Percentiles rank a stretch among this genome's conserved stretches.
Evolutionary conservation across 2,113 vertebrate species (phyloP).

Genomic region (Smithornis capensis): DNA sequence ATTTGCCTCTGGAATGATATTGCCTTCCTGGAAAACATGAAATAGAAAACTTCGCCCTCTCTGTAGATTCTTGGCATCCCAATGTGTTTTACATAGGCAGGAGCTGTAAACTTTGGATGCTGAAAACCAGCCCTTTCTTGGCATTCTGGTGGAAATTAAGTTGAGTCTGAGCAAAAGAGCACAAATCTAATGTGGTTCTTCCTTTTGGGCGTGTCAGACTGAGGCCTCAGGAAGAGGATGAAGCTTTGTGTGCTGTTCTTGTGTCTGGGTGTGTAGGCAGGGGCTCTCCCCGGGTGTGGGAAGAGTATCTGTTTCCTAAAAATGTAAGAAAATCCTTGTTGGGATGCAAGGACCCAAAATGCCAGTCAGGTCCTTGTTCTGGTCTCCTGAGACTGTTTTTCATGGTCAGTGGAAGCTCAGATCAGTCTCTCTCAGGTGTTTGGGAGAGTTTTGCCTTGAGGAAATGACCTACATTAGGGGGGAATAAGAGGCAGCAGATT

Average conservation of each 20-base stretch:
- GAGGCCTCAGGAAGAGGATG: conserved; percentile 5
- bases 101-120: not conserved
- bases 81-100: not conserved
- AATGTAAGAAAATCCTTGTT: not conserved
- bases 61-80: not conserved
- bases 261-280: not conserved
- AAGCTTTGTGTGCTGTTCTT: not conserved
- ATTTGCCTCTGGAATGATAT: conserved; percentile 22
- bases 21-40: conserved; percentile 22
- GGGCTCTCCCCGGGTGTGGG: not conserved
- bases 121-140: not conserved
- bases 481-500: not conserved
- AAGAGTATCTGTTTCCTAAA: not conserved
- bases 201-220: not conserved
- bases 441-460: not conserved
- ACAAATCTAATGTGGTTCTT: not conserved
- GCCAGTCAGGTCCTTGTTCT: not conserved
- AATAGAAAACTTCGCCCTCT: not conserved
- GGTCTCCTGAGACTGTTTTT: not conserved
- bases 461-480: rapidly evolving
- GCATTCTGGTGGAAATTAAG: conserved; percentile 2
- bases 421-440: not conserved
- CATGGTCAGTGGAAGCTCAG: not conserved
- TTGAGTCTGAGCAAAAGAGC: not conserved
- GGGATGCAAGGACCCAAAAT: not conserved